phyloP scores from a whole-genome alignment of 37 sponge, comb jelly and placozoan genomes.

The Cliona cf. orientalis region DNA sequence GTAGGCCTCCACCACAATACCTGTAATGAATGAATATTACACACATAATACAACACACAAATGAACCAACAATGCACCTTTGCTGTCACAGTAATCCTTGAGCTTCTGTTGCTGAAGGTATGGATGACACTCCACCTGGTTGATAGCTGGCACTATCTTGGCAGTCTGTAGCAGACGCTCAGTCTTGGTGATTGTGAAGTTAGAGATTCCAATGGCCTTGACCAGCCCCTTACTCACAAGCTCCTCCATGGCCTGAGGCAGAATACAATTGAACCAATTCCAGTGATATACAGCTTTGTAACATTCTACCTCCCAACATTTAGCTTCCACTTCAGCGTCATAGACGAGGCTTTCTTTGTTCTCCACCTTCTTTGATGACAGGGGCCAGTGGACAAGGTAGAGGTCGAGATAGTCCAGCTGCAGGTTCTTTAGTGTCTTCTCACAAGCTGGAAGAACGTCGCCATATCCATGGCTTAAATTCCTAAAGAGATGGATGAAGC shows the following conservation, averaged over 20 bases:
- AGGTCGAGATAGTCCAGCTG: constrained; percentile 88
- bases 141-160: constrained; percentile 85
- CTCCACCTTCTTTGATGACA: constrained; percentile 16
- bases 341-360: constrained; percentile 51
- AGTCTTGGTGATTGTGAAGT: constrained; percentile 88
- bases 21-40: no score
- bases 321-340: constrained; percentile 23
- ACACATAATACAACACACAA: no score
- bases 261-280: no score
- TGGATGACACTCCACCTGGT: constrained; percentile 89
- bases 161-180: constrained; percentile 79
- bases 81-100: constrained; percentile 75
- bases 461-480: constrained; percentile 35
- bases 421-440: constrained; percentile 76
- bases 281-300: no score
- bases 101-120: constrained; percentile 89
- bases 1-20: constrained; percentile 82
- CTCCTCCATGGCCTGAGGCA: constrained; percentile 74
- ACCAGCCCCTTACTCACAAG: constrained; percentile 59
- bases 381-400: constrained; percentile 80
- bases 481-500: constrained; percentile 24
- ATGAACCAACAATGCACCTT: no score
- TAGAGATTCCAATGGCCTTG: constrained; percentile 86
- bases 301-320: constrained; percentile 53
- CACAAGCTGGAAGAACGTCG: constrained; percentile 47